These are phyloP conservation scores for Sparus aurata DNA, from an alignment of 2,797 vertebrate species.

Conservation along the genomic window DNA sequence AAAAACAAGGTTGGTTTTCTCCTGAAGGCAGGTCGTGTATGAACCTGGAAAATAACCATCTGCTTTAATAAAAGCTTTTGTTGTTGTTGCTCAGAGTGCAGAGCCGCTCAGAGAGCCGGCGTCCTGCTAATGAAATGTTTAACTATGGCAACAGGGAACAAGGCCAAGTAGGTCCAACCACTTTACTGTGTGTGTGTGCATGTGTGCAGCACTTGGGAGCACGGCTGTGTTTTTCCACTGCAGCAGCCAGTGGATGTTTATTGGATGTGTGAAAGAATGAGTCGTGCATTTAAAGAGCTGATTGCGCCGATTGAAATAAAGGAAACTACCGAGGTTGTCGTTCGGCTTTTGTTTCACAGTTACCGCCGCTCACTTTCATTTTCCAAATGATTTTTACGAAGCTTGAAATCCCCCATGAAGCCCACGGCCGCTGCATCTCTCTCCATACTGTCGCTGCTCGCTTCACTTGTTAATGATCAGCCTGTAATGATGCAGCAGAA, in stretches of 20 bases:
- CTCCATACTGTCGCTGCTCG: not conserved
- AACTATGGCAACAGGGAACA: constrained; percentile 55
- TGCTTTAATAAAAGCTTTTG: constrained; percentile 55
- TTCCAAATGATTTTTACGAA: not conserved
- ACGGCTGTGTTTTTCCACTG: constrained; percentile 49
- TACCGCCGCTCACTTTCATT: too few species aligned
- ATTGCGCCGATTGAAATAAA: constrained; percentile 19
- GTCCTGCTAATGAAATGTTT: constrained; percentile 60
- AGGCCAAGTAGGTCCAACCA: constrained; percentile 44
- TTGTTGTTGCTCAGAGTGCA: constrained; percentile 28
- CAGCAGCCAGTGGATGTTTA: not conserved
- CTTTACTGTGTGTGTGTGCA: constrained; percentile 33
- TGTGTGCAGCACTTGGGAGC: constrained; percentile 20
- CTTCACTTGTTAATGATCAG: not conserved
- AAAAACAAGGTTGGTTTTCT: constrained; percentile 20
- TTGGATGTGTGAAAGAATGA: not conserved
- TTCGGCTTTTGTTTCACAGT: not conserved
- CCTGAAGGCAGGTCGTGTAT: constrained; percentile 25
- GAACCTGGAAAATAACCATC: constrained; percentile 59
- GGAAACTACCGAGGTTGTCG: not conserved
- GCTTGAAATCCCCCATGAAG: not conserved
- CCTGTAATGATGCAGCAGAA: not conserved
- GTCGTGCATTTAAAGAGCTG: not conserved
- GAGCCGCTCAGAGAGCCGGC: constrained; percentile 27
- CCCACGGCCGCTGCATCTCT: not conserved